Evolutionary conservation across 2,888 invertebrate genomes (phyloP), one percentile per base, ranked within the genome.

Genomic region (Sycophila texana): DNA sequence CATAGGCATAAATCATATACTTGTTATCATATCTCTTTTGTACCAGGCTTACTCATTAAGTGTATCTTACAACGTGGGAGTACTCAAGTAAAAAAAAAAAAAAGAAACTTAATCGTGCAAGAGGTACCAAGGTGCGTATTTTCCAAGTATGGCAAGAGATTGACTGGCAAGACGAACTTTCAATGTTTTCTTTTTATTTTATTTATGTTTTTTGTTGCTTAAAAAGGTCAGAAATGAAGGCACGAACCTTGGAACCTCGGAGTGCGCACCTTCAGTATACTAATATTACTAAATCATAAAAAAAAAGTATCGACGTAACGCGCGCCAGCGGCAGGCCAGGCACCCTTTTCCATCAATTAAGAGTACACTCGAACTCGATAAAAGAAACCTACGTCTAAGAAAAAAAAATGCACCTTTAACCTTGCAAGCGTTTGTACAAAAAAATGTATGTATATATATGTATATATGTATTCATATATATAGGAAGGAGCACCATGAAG

Each of bases 21-120:
- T 79, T 83, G 72, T 83, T 82, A 85, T 84, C 67, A 83, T 78
- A 81, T 81, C 70, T 84, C 79, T 61, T 30, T 61, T 61, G 39
- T 63, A 82, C 80, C 84, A 85, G 85, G 82, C 83, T 83, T 79
- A 81, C 39, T 39, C 39, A 39, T 39, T 83, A 84, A 58, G 79
- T 85, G 81, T 83, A 85, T 83, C 84, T 87, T 88, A 88, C 88
- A 88, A 85, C 86, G 85, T 85, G 88, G 84, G 85, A 86, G 84
- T 84, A 83, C 82, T 83, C 78, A 81, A 83, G 77, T 82, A 82
- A 83, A 74, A 71, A 72, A 76, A 63, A n/a, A n/a, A 80, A 74
- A 75, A 76, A 74, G 51, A 78, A 81, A 74, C 39, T 39, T 70
- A 82, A 77, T 57, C 39, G 39, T 39, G 53, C 2, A 53, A 26